Percentiles rank a stretch among this genome's conserved stretches.
These are phyloP conservation scores for Elysia crispata DNA, from an alignment of 2,888 invertebrate genomes.

Conservation along the genomic window DNA sequence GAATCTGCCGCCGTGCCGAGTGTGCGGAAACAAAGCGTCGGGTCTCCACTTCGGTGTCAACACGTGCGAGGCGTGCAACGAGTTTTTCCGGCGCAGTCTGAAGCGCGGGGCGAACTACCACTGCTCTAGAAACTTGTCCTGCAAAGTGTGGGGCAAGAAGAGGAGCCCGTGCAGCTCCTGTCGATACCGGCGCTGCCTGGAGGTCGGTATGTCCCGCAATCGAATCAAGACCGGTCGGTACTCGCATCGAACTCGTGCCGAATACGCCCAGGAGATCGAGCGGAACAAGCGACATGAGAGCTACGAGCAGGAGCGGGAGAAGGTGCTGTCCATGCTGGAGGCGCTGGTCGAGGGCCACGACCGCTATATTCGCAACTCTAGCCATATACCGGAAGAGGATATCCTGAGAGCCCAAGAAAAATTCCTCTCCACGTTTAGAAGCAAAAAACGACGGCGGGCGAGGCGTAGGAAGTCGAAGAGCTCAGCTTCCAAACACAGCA, in stretches of 20 bases:
- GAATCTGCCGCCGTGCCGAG: constrained; percentile 44
- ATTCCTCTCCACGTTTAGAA: constrained; percentile 11
- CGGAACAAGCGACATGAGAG: constrained; percentile 49
- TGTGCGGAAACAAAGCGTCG: constrained; percentile 43
- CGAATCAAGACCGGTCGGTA: constrained; percentile 76
- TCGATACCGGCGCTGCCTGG: constrained; percentile 70
- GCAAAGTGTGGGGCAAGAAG: constrained; percentile 63
- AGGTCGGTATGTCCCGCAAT: constrained; percentile 74
- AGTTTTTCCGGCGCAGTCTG: constrained; percentile 72
- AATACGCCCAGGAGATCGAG: constrained; percentile 73
- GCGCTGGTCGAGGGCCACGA: constrained; percentile 39
- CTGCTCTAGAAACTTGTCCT: constrained; percentile 60
- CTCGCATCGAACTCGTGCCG: constrained; percentile 71
- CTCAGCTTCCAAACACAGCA: too few species aligned
- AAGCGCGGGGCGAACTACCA: constrained; percentile 65
- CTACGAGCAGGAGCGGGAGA: constrained; percentile 16
- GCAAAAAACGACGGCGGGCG: not conserved
- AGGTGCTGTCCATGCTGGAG: constrained; percentile 16
- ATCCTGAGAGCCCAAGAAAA: not conserved
- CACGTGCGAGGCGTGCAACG: constrained; percentile 57
- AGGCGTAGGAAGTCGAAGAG: too few species aligned
- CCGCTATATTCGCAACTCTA: constrained; percentile 25
- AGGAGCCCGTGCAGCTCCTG: constrained; percentile 70
- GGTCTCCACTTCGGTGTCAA: constrained; percentile 46
- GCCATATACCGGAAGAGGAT: constrained; percentile 22